Evolutionary conservation across 2,888 invertebrate species (phyloP).

Genomic region (Phyllotreta cruciferae): DNA sequence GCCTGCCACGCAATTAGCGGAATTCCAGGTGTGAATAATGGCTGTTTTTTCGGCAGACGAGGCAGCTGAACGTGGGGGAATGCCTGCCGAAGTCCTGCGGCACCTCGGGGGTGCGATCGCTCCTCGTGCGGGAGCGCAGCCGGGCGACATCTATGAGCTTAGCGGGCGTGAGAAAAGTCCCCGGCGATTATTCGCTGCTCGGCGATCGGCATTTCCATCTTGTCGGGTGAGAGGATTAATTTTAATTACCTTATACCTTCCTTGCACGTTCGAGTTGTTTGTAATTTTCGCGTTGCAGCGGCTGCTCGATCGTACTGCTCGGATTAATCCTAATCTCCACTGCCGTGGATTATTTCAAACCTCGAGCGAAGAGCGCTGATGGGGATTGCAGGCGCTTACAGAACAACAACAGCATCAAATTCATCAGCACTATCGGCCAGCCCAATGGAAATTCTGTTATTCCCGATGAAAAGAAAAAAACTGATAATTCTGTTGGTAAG

Average conservation of each 20-base stretch:
- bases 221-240: constrained; percentile 65
- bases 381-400: neutral
- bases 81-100: constrained; percentile 77
- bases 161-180: constrained; percentile 71
- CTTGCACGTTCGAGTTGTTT: neutral
- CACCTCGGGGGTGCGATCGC: constrained; percentile 62
- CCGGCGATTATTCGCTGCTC: constrained; percentile 70
- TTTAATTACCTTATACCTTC: constrained; percentile 16
- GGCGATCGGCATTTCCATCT: constrained; percentile 72
- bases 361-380: neutral
- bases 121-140: constrained; percentile 54
- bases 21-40: too few relatives aligned
- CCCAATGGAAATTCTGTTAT: neutral
- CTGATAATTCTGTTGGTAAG: constrained; percentile 2
- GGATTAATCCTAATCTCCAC: constrained; percentile 16
- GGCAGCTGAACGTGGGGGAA: constrained; percentile 74
- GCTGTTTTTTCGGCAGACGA: constrained; percentile 61
- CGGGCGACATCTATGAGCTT: constrained; percentile 62
- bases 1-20: too few relatives aligned
- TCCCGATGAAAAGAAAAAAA: neutral
- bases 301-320: constrained; percentile 10
- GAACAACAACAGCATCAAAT: constrained; percentile 9
- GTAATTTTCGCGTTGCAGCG: constrained; percentile 1
- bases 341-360: constrained; percentile 13
- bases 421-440: neutral